Evolutionary conservation across 1,140 invertebrate genomes (phyloP), one percentile per base, ranked within the genome.

Genomic region (Subanguina moxae): DNA sequence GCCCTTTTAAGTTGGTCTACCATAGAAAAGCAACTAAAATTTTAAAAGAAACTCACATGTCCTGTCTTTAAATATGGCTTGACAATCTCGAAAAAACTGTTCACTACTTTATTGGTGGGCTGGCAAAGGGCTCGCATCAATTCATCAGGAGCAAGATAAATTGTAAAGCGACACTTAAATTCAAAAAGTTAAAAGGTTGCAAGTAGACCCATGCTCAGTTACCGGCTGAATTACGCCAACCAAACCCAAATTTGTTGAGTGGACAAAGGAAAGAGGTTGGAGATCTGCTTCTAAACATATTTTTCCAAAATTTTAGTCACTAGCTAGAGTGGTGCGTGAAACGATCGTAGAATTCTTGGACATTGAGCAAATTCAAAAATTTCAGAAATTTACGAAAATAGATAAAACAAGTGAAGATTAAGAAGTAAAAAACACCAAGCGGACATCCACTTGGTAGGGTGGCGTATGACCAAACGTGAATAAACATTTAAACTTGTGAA

Each of bases 141-240:
- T 13, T 71, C 52, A 52, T 74, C 73, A 30, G 73, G 75, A 1
- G 42, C 58, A 17, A 76, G 28, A 57, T 78, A 74, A 27, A 59
- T 42, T 30, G 73, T 74, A 48, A 74, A 74, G 23, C 73, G 74
- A 27, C 67, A 77, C 73, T 74, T 9, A 70, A 77, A 56, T 38
- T 5, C 11, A 11, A 5, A 38, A 38, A 38, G 3, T 38, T 5
- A 3, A 38, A 19, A 30, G 48, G 48, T 15, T n/a, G 3, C 23
- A 52, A 52, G n/a, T 15, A 52, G n/a, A 21, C 3, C 3, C 8
- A 15, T 25, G 17, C 17, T 43, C 27, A 25, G 11, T 46, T 42
- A 73, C 71, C 23, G 21, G 27, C 67, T 72, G 71, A 62, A 72
- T 68, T 17, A 52, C 45, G 11, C 71, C 71, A 43, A 73, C 32